Evolutionary conservation across 2,797 vertebrate genomes (phyloP), one percentile per base, ranked within the genome.

Genomic region (Notolabrus celidotus): DNA sequence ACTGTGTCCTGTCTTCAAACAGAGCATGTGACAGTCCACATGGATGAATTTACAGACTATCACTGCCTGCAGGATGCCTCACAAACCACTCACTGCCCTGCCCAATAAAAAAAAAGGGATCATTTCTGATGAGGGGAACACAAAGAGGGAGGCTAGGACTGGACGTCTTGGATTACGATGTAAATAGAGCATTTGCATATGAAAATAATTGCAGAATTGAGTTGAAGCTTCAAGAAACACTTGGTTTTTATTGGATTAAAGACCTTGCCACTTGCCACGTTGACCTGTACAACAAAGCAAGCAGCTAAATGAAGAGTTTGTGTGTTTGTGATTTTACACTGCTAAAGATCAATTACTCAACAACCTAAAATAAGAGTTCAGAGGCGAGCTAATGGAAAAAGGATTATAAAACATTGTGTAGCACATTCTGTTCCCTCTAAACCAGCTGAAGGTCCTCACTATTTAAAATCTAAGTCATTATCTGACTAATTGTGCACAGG

Each of bases 1-100:
- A 50, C 1, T 9, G 14, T 29, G 38, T 47, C 17, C 17, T 22
- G 22, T 47, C 60, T 66, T 53, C n/a, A 20, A 45, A 16, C 23
- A 31, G 20, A 51, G 46, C 38, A 68, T 68, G 56, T 74, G 49
- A 71, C 47, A 59, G 50, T 19, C 61, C 47, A 54, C 5, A 34
- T 29, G 8, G 60, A 66, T 51, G 31, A 53, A 31, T 45, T 25
- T 49, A 49, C 10, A 53, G 41, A 20, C n/a, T 25, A 50, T 38
- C n/a, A 62, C 19, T 36, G 38, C 60, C 49, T 12, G 39, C 22
- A 5, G 41, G 45, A 17, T 1, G 3, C 61, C 20, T 63, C 53
- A 20, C n/a, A 53, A 52, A 57, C 12, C 16, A 36, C 25, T 8
- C 10, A 36, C 2, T 11, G 12, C 10, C 34, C 34, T 36, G 34